phyloP scores from a whole-genome alignment of 2,888 invertebrate species.

The Cantharis lateralis region DNA sequence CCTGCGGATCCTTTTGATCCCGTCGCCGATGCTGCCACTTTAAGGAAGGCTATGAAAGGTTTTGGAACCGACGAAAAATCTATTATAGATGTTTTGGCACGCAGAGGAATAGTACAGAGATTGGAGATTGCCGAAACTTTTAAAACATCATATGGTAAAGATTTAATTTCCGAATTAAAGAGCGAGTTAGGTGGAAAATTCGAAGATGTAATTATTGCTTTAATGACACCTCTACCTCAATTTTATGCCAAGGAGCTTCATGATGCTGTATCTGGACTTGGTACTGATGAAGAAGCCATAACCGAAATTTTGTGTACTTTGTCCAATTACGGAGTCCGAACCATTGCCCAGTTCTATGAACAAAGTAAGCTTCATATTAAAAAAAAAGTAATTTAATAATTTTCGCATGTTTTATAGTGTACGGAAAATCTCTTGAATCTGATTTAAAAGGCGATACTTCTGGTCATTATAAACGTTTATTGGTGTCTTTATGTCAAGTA shows the following conservation, averaged over 20 bases:
- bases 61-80: constrained; percentile 91
- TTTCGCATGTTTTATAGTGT: constrained; percentile 64
- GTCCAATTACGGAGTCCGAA: constrained; percentile 86
- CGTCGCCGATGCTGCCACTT: constrained; percentile 79
- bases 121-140: constrained; percentile 88
- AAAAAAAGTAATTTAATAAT: not conserved
- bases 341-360: constrained; percentile 83
- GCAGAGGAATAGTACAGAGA: constrained; percentile 87
- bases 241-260: constrained; percentile 90
- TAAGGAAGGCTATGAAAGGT: constrained; percentile 92
- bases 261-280: constrained; percentile 83
- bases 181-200: constrained; percentile 88
- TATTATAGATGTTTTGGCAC: constrained; percentile 87
- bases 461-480: constrained; percentile 91
- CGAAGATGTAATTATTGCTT: constrained; percentile 86
- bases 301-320: constrained; percentile 92
- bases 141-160: constrained; percentile 91
- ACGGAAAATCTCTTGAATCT: constrained; percentile 78
- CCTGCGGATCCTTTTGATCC: constrained; percentile 87
- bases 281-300: constrained; percentile 89
- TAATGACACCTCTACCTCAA: constrained; percentile 88
- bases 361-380: constrained; percentile 65
- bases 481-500: constrained; percentile 80
- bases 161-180: constrained; percentile 78
- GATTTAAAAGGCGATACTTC: constrained; percentile 92